Conservation (phyloP, 2,113 vertebrate genomes). For the Myrmecobius fasciatus region DNA sequence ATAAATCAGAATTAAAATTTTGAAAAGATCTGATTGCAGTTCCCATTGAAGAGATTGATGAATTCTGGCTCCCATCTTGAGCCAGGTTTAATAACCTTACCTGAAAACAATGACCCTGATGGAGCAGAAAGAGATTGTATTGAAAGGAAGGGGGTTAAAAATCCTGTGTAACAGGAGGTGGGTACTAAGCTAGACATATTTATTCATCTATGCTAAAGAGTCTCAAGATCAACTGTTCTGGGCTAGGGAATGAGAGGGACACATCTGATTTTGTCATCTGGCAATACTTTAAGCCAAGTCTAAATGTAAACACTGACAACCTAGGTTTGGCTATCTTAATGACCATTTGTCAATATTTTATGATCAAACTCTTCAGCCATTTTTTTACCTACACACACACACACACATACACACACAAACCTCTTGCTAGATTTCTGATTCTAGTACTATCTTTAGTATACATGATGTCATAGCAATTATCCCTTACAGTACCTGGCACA, state of each 20-base stretch:
- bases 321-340: not conserved
- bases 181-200: conserved; percentile 16
- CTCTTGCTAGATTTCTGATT: not conserved
- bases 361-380: not conserved
- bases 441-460: not conserved
- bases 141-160: not conserved
- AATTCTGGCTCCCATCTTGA: conserved; percentile 5
- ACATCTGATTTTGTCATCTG: not conserved
- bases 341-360: not conserved
- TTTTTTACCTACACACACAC: not conserved
- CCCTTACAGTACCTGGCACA: conserved; percentile 1
- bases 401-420: not conserved
- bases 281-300: not conserved
- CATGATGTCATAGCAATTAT: not conserved
- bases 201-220: not conserved
- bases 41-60: not conserved
- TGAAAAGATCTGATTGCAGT: not conserved
- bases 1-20: conserved; percentile 10
- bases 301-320: not conserved
- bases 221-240: not conserved
- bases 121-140: not conserved
- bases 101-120: not conserved
- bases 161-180: not conserved
- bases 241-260: too few species aligned
- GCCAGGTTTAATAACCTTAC: not conserved